A percentile compares a stretch with the other conserved stretches of the same genome.
Evolutionary conservation across 23 tunicate genomes (phyloP).

Genomic region (Oikopleura albicans): DNA sequence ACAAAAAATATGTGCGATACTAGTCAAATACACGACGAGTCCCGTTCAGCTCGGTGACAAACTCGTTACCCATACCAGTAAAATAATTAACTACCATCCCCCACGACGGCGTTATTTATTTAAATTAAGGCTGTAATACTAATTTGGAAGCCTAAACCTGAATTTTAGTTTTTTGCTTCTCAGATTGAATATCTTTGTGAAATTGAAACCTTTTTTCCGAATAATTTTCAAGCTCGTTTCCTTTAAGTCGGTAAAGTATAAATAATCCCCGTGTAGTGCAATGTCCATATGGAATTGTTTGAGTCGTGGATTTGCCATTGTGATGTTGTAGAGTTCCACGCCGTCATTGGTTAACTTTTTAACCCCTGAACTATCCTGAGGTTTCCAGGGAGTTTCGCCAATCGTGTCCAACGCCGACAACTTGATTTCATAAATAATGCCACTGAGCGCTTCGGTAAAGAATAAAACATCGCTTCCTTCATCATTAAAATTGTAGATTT

Average conservation of each 20-base stretch:
- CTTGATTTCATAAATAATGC: neutral
- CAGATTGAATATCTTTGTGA: too few relatives aligned
- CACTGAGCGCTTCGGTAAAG: neutral
- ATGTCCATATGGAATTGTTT: conserved; percentile 7
- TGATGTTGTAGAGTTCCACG: neutral
- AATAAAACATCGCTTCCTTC: neutral
- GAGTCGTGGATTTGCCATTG: neutral
- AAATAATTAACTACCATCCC: too few relatives aligned
- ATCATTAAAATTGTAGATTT: neutral
- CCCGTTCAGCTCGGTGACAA: too few relatives aligned
- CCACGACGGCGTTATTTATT: too few relatives aligned
- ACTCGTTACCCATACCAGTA: too few relatives aligned
- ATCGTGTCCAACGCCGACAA: neutral
- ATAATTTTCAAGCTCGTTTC: neutral
- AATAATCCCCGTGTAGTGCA: neutral
- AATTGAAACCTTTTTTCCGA: neutral
- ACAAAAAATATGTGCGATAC: too few relatives aligned
- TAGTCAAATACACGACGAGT: too few relatives aligned
- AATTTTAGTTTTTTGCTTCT: too few relatives aligned
- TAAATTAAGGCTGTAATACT: too few relatives aligned
- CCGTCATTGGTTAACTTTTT: neutral
- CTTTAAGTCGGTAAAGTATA: neutral
- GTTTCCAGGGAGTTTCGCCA: neutral
- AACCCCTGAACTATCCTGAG: neutral
- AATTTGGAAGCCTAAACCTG: too few relatives aligned